Base-by-base conservation (phyloP, 1,140 invertebrate species). In the Neodiprion fabricii region DNA sequence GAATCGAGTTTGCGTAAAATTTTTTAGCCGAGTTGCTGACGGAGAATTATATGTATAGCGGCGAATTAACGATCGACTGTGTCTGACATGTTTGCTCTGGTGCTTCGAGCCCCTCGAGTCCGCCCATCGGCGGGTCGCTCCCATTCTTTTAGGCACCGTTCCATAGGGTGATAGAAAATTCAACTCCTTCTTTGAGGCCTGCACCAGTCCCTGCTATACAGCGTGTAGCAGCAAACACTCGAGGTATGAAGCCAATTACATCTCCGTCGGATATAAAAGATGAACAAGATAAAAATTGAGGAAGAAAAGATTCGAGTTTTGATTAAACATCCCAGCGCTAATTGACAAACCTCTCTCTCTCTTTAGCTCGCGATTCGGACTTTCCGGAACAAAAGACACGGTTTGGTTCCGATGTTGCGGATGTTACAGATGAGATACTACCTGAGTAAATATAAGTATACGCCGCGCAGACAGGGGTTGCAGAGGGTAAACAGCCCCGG, bases 241-340 rank as follows among this genome's bases (percentile, higher is more conserved):
- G 67, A 73, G 76, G 50, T 70, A 73, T 74, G 72, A 75, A 74
- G 79, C 82, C 83, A 84, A 84, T 84, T 84, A 84, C 78, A 75
- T 72, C 68, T 67, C 28, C 74, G 72, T 50, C 75, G 79, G 65
- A 79, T 76, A 73, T 73, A 50, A 72, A 74, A 40, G 17, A 70
- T 71, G 71, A 40, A 40, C 28, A 40, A 40, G 28, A 40, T 40
- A 40, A 40, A 40, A 40, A 40, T 40, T 74, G 76, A 74, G 81
- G 77, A 83, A 82, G 81, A 83, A 77, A 83, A 82, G 81, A 83
- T 82, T 83, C 81, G 82, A 84, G 83, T 84, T 84, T 80, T 84
- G 83, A 84, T 84, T 84, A 84, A 84, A 84, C 83, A 84, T 77
- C 78, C 53, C n/a, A 12, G 53, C 53, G 53, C 53, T 61, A 61